Evolutionary conservation across 2,888 invertebrate genomes (phyloP).

Genomic region (Ommatoiulus sabulosus): DNA sequence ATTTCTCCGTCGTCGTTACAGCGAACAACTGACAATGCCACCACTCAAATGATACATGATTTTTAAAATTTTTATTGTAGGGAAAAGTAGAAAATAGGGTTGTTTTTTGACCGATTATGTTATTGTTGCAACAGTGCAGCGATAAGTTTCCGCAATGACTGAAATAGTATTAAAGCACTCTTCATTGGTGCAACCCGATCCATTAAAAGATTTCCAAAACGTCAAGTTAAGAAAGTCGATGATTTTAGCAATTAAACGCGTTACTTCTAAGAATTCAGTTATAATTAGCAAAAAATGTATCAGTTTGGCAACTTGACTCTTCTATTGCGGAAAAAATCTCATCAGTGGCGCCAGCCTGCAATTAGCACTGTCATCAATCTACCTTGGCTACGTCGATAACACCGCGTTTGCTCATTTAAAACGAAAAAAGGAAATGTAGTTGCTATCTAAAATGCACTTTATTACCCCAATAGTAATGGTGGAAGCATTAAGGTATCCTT

Average conservation of each 20-base stretch:
- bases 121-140: no score
- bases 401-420: background rate
- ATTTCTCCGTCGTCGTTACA: no score
- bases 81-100: no score
- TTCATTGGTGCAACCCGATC: background rate
- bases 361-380: conserved; percentile 6
- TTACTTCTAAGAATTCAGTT: background rate
- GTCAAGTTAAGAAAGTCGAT: background rate
- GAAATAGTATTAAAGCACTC: no score
- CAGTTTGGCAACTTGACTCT: conserved; percentile 5
- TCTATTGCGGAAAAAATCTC: background rate
- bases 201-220: background rate
- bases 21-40: no score
- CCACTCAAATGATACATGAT: no score
- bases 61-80: no score
- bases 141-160: no score
- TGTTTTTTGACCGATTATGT: no score
- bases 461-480: background rate
- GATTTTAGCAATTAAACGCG: background rate
- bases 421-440: background rate
- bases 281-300: background rate
- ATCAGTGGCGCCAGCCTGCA: conserved; percentile 13
- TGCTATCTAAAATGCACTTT: background rate
- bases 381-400: background rate
- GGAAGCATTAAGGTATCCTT: background rate